Conservation (phyloP, 1,140 invertebrate species). For the Brachionus manjavacas region DNA sequence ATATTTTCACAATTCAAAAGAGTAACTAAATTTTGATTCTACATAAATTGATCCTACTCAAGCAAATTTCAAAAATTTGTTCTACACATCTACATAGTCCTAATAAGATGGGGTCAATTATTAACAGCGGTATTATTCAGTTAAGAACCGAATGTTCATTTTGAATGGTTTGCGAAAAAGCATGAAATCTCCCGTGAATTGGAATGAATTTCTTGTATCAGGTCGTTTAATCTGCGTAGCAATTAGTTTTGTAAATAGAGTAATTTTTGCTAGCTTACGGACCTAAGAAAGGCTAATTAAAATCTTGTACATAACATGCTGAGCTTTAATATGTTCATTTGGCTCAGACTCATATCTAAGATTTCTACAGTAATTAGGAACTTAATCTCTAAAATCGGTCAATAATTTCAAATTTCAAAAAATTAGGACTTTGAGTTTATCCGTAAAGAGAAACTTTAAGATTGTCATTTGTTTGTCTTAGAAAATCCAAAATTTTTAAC, state of each 20-base stretch:
- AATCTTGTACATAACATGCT: not conserved
- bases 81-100: not conserved
- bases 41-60: too few relatives aligned
- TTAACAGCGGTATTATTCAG: not conserved
- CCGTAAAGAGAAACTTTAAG: not conserved
- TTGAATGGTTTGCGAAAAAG: not conserved
- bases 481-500: not conserved
- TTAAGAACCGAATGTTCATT: not conserved
- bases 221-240: not conserved
- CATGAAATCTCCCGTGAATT: not conserved
- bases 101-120: not conserved
- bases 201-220: not conserved
- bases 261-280: not conserved
- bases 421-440: not conserved
- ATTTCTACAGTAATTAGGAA: not conserved
- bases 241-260: not conserved
- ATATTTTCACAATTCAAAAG: too few relatives aligned
- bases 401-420: constrained; percentile 31
- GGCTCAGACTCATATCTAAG: not conserved
- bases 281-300: not conserved
- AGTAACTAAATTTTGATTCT: too few relatives aligned
- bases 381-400: constrained; percentile 25
- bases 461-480: not conserved
- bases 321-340: not conserved
- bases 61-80: not conserved